Conservation (phyloP, 1,140 invertebrate genomes). For the Propsilocerus akamusi region DNA sequence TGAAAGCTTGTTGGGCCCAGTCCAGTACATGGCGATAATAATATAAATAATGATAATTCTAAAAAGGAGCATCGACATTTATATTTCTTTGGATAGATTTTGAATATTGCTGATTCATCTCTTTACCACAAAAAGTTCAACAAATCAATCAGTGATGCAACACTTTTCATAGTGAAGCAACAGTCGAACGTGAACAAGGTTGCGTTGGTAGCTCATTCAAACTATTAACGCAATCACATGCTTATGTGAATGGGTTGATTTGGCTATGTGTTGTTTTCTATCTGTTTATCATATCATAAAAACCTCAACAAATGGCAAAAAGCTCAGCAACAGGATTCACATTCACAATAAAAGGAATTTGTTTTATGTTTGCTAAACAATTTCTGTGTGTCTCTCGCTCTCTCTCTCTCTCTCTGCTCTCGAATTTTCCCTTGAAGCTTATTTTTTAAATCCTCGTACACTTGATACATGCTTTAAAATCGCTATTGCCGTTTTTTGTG, state of each 20-base stretch:
- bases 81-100: too few relatives aligned
- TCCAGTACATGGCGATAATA: too few relatives aligned
- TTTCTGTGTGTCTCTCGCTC: background rate
- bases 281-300: conserved; percentile 4
- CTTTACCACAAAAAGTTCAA: too few relatives aligned
- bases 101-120: too few relatives aligned
- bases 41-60: too few relatives aligned
- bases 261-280: too few relatives aligned
- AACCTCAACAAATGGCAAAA: background rate
- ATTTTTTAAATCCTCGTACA: background rate
- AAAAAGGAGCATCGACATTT: too few relatives aligned
- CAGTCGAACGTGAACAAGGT: too few relatives aligned
- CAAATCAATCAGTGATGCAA: too few relatives aligned
- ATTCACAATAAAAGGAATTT: background rate
- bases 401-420: background rate
- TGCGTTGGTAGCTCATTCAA: too few relatives aligned
- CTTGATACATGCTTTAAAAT: background rate
- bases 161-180: too few relatives aligned
- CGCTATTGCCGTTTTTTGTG: background rate
- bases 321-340: background rate
- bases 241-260: conserved; percentile 1
- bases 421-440: background rate
- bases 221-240: conserved; percentile 2
- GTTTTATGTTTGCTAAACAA: background rate
- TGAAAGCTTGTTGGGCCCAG: too few relatives aligned